A percentile compares a stretch with the other conserved stretches of the same genome.
Evolutionary conservation across 2,888 invertebrate species (phyloP).

Genomic region (Charanyca ferruginea): DNA sequence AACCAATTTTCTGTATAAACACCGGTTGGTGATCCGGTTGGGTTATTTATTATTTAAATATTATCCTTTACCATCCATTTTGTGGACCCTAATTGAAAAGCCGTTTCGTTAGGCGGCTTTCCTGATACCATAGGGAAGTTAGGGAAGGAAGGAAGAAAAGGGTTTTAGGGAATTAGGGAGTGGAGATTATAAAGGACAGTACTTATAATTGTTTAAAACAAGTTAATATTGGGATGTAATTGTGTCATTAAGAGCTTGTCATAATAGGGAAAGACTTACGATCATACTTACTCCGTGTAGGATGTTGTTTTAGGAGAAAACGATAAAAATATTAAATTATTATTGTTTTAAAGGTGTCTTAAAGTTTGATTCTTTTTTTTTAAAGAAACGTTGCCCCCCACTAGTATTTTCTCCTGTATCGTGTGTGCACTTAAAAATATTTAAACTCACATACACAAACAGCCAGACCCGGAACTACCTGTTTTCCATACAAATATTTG

Average conservation of each 20-base stretch:
- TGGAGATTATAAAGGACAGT: constrained; percentile 26
- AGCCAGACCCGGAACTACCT: no score
- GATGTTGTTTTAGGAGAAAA: no score
- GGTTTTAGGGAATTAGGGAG: constrained; percentile 21
- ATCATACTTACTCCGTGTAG: background rate
- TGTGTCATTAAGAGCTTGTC: constrained; percentile 4
- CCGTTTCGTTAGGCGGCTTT: constrained; percentile 36
- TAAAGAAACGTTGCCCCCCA: no score
- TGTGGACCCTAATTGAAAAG: constrained; percentile 57
- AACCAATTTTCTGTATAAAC: constrained; percentile 76
- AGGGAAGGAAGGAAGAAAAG: background rate
- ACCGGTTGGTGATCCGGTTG: constrained; percentile 60
- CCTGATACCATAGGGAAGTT: background rate
- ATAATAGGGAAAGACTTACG: background rate
- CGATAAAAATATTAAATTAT: no score
- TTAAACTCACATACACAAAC: no score
- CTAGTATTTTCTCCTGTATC: no score
- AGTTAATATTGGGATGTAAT: constrained; percentile 24
- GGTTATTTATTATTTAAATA: constrained; percentile 75
- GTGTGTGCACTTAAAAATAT: no score
- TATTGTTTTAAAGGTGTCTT: no score
- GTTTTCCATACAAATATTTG: no score
- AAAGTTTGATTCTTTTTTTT: no score
- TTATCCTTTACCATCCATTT: constrained; percentile 59
- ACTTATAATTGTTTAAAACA: constrained; percentile 33